Evolutionary conservation across 2,797 vertebrate species (phyloP).

Genomic region (Pipistrellus nathusii): DNA sequence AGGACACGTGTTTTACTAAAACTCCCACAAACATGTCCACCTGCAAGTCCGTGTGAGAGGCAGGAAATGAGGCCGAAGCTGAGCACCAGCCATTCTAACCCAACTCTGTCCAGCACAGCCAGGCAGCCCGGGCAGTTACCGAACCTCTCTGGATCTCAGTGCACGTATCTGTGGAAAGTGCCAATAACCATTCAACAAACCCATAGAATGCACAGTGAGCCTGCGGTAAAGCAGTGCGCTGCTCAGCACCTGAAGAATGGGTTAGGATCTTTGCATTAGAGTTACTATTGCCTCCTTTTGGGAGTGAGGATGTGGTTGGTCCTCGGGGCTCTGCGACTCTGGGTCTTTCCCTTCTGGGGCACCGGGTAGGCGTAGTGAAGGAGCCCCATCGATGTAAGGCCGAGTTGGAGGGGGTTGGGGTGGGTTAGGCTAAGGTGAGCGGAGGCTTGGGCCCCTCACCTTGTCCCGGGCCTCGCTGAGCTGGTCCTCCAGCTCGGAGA

Average conservation of each 20-base stretch:
- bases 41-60: not conserved
- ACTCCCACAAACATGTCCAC: not conserved
- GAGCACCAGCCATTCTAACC: not conserved
- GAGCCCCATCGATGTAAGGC: not conserved
- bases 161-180: not conserved
- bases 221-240: not conserved
- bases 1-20: not conserved
- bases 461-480: constrained; percentile 96
- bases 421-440: not conserved
- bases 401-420: rapidly evolving
- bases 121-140: not conserved
- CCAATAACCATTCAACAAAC: not conserved
- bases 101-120: not conserved
- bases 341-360: not conserved
- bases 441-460: constrained; percentile 85
- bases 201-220: not conserved
- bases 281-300: not conserved
- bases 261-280: not conserved
- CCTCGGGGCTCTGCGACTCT: not conserved
- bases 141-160: not conserved
- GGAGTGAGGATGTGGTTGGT: not conserved
- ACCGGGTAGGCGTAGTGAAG: not conserved
- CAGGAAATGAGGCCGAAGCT: not conserved
- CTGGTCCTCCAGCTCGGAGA: constrained; percentile 97
- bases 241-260: not conserved